These are phyloP conservation scores for Eupsilia transversa DNA, from an alignment of 2,888 invertebrate genomes.

Conservation along the genomic window DNA sequence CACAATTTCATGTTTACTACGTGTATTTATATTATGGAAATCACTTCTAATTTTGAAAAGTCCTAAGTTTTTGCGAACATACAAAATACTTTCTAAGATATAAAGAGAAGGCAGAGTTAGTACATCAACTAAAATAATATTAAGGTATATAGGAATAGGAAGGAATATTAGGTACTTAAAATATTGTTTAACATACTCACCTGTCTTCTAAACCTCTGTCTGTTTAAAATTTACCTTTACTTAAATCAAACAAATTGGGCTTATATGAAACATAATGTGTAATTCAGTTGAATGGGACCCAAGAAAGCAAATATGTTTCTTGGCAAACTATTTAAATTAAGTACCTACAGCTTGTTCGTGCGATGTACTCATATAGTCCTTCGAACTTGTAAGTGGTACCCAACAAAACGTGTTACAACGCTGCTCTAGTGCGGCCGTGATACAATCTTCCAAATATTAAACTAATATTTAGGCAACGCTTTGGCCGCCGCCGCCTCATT, in stretches of 20 bases:
- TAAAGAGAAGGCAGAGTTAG: no score
- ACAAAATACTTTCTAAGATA: no score
- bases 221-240: neutral
- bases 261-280: neutral
- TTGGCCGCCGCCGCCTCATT: conserved; percentile 89
- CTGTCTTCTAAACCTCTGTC: neutral
- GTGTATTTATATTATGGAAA: no score
- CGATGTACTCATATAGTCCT: neutral
- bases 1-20: no score
- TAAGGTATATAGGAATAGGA: no score
- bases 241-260: neutral
- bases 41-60: no score
- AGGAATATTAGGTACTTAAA: neutral
- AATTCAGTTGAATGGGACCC: neutral
- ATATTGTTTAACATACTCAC: conserved; percentile 7
- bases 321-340: neutral
- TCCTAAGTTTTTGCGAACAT: no score
- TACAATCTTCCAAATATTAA: conserved; percentile 89
- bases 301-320: neutral
- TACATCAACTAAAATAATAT: no score
- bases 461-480: conserved; percentile 91
- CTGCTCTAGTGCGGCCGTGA: conserved; percentile 76
- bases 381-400: neutral
- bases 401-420: conserved; percentile 74
- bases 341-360: neutral